Evolutionary conservation across 2,113 vertebrate genomes (phyloP), one percentile per base, ranked within the genome.

Genomic region (Lonchura striata): DNA sequence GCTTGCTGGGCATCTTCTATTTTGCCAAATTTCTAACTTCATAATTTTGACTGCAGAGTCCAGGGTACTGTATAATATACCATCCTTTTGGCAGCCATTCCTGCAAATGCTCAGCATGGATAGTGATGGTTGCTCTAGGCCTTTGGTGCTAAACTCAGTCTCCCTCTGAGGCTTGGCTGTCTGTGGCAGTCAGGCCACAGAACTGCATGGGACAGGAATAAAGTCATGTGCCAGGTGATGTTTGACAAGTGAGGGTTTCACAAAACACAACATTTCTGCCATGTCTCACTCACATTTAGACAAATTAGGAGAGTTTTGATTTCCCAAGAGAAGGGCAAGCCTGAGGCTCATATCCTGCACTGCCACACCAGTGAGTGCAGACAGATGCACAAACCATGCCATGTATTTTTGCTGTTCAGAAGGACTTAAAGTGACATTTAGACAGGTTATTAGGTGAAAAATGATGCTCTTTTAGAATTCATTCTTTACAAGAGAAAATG

Each of bases 341-440:
- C 35, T 0, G 1, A 59, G 23, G 25, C 53, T 86, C 1, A 2
- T 44, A 11, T 11, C 22, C 13, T 23, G 19, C 60, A 2, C 35
- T 19, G 6, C 49, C 35, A 35, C 23, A 28, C 5, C 20, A 27
- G 23, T 22, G 37, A 52, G n/a, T 3, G 17, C 15, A 46, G 23
- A 25, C 1, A 3, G 0, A 0, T 53, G 30, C 44, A 17, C 30
- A 60, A 81, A 80, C 24, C 0, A 0, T 82, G 33, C 28, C 15
- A 4, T 5, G 4, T 27, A 4, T 61, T 75, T 72, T 11, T 41
- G 22, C 47, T 46, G 23, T 31, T 72, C 31, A 61, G 35, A 59
- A 56, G 19, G 37, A 31, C 14, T 44, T 52, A 8, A 46, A 56
- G 8, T 8, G 23, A 33, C 50, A n/a, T 31, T 78, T 39, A 41